These are phyloP conservation scores for Botrylloides violaceus DNA, from an alignment of 23 tunicate species.

Conservation along the genomic window DNA sequence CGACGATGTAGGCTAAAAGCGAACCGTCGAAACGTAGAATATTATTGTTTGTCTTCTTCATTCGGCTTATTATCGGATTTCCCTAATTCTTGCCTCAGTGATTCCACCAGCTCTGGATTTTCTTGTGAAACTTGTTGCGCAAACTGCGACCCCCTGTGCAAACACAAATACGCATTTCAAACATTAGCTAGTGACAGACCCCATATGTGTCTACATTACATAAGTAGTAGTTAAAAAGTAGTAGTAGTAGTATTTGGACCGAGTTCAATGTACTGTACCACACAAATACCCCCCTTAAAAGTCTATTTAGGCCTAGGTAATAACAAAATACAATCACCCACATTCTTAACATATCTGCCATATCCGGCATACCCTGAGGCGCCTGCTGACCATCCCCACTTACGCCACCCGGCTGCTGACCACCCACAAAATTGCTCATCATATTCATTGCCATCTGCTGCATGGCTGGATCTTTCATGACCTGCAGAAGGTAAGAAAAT, in stretches of 20 bases:
- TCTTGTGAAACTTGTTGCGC: slow-evolving; percentile 56
- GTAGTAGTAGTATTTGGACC: too few relatives aligned
- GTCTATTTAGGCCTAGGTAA: too few relatives aligned
- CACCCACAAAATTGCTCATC: slow-evolving; percentile 85
- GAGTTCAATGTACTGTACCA: too few relatives aligned
- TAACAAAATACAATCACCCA: slow-evolving; percentile 19
- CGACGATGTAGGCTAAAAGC: too few relatives aligned
- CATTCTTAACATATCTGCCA: slow-evolving; percentile 59
- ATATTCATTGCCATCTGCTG: slow-evolving; percentile 87
- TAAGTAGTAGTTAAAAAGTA: too few relatives aligned
- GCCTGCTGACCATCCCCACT: slow-evolving; percentile 12
- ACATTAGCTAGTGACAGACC: too few relatives aligned
- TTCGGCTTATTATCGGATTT: not conserved
- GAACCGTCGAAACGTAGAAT: too few relatives aligned
- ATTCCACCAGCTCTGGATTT: slow-evolving; percentile 79
- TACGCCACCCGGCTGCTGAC: slow-evolving; percentile 1
- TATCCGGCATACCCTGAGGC: slow-evolving; percentile 22
- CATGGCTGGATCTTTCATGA: slow-evolving; percentile 80
- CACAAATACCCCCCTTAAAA: too few relatives aligned
- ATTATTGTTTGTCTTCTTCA: not conserved
- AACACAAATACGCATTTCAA: too few relatives aligned
- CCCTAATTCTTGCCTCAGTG: slow-evolving; percentile 39
- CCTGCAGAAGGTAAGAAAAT: slow-evolving; percentile 13
- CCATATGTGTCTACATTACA: too few relatives aligned
- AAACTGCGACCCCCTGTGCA: slow-evolving; percentile 79